Base-by-base conservation (phyloP, 2,797 vertebrate genomes). In the Enteromius fasciolatus region DNA sequence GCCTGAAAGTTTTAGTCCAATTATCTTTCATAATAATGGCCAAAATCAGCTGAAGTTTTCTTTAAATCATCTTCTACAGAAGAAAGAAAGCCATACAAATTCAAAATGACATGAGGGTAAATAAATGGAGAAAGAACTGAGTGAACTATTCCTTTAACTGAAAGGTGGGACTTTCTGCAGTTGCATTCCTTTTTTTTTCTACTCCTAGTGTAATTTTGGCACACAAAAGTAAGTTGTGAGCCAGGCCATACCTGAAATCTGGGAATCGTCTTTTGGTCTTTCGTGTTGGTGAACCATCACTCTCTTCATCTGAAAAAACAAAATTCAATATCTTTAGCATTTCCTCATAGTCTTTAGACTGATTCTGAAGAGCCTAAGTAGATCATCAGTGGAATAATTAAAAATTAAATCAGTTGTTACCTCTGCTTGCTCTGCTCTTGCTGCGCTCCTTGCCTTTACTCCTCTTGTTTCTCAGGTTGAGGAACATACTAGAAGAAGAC, bases 261-360 rank as follows among this genome's bases (percentile, higher is more conserved):
- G 96, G 96, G 90, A 98, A 97, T 90, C 94, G 95, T 87, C 90
- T 95, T 91, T 94, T 97, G 50, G 95, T 93, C 85, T 95, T 97
- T 76, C 93, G 94, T 73, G 90, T 73, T 10, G 81, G 78, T 57
- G 92, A 87, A 89, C 88, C 90, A 89, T 95, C 94, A 88, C 73
- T 92, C 39, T 88, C 84, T 86, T 94, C 94, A 86, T 95, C 94
- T 94, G 76, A 41, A 46, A n/a, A 83, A 74, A 50, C 84, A 41
- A 83, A 78, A 52, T 50, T 63, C 20, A 28, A 76, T 14, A 63
- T 63, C 17, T 46, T 15, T 69, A 17, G n/a, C 48, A 36, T 39
- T 23, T 36, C 36, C 20, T 39, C n/a, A 41, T 11, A 76, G 8
- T 54, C 31, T 76, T 76, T 8, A 31, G 15, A 9, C 61, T 63